Conservation (phyloP, 2,888 invertebrate genomes). For the Fabriciana adippe region DNA sequence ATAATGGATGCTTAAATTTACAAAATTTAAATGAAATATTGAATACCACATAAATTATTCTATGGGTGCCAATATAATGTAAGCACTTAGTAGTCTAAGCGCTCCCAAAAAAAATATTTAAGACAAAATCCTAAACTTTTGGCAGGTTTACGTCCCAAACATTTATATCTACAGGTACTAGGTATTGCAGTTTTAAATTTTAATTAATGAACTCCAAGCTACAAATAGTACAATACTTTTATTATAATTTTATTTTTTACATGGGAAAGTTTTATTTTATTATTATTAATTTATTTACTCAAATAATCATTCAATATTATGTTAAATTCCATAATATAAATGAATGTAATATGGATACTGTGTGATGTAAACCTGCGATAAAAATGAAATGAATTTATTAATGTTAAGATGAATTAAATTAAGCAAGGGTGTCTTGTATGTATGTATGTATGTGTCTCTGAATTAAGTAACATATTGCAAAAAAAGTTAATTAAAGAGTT, state of each 20-base stretch:
- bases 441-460: not conserved
- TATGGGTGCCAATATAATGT: slow-evolving; percentile 11
- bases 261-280: too few species aligned
- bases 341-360: not conserved
- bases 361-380: slow-evolving; percentile 23
- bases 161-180: not conserved
- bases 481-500: not conserved
- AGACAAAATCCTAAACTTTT: not conserved
- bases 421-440: not conserved
- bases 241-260: too few species aligned
- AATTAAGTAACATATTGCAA: not conserved
- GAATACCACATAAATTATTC: not conserved
- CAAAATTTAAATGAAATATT: not conserved
- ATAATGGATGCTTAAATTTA: not conserved
- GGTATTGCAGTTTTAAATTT: too few species aligned
- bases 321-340: not conserved
- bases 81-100: not conserved
- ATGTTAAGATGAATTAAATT: slow-evolving; percentile 16
- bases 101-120: not conserved
- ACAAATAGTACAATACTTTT: too few species aligned
- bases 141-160: slow-evolving; percentile 14
- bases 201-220: too few species aligned
- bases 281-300: too few species aligned
- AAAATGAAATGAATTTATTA: slow-evolving; percentile 27
- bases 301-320: not conserved